Evolutionary conservation across 2,888 invertebrate species (phyloP).

Genomic region (Cephus sareptanus): DNA sequence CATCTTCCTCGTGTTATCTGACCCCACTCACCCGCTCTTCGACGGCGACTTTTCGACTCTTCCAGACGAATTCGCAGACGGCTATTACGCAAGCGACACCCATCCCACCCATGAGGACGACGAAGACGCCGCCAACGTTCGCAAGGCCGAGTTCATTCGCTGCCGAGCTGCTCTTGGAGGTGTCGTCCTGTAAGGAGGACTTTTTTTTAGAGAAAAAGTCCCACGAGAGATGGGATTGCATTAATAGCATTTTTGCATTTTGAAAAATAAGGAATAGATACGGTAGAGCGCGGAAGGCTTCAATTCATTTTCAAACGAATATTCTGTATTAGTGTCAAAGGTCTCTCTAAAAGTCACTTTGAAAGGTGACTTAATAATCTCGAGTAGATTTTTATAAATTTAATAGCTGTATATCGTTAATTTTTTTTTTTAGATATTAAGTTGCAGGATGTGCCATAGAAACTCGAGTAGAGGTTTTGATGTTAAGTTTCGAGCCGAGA

Average conservation of each 20-base stretch:
- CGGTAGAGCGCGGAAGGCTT: neutral
- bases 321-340: neutral
- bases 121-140: constrained; percentile 96
- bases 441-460: neutral
- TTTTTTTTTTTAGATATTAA: neutral
- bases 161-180: constrained; percentile 85
- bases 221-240: constrained; percentile 20
- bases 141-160: constrained; percentile 92
- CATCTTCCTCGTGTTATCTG: constrained; percentile 50
- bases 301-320: neutral
- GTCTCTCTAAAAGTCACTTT: neutral
- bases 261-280: neutral
- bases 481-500: neutral
- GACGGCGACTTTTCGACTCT: constrained; percentile 90
- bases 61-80: constrained; percentile 96
- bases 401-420: too few relatives aligned
- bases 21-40: constrained; percentile 84
- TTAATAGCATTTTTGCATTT: constrained; percentile 16
- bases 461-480: neutral
- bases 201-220: constrained; percentile 14
- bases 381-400: too few relatives aligned
- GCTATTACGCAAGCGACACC: constrained; percentile 92
- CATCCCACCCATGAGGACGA: constrained; percentile 94
- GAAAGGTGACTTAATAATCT: neutral
- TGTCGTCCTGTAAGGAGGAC: constrained; percentile 75